phyloP scores from a whole-genome alignment of 2,797 vertebrate genomes.

The Dallia pectoralis region DNA sequence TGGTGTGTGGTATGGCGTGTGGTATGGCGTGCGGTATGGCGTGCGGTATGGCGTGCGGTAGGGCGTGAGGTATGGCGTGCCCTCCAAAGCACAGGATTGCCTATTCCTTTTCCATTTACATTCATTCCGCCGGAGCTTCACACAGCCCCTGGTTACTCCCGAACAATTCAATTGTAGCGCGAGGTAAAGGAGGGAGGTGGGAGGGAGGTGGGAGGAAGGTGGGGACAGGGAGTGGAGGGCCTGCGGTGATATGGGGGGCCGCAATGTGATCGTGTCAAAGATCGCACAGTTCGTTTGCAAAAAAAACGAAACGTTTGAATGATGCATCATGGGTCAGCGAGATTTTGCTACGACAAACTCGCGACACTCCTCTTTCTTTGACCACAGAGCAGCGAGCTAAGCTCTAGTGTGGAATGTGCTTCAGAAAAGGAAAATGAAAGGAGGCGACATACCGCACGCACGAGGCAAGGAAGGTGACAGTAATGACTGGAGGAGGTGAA shows the following conservation, averaged over 20 bases:
- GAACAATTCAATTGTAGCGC: conserved; percentile 59
- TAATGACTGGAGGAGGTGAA: neutral
- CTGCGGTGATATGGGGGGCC: conserved; percentile 15
- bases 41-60: neutral
- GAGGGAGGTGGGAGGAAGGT: conserved; percentile 3
- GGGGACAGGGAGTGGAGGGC: conserved; percentile 37
- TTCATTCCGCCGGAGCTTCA: conserved; percentile 52
- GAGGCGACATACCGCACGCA: neutral
- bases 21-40: too few relatives aligned
- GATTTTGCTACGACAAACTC: conserved; percentile 15
- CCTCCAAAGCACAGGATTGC: conserved; percentile 33
- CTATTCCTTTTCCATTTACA: conserved; percentile 51
- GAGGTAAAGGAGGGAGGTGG: conserved; percentile 47
- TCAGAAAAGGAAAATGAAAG: neutral
- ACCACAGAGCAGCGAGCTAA: neutral
- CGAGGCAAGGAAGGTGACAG: neutral
- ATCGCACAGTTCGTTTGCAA: conserved; percentile 27
- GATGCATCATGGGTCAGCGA: conserved; percentile 36
- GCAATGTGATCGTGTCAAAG: conserved; percentile 28
- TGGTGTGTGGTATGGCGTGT: too few relatives aligned
- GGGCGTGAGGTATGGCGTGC: neutral
- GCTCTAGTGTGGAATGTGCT: neutral
- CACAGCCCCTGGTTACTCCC: conserved; percentile 42
- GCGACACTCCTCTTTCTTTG: neutral
- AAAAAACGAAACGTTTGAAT: conserved; percentile 47